A percentile compares a stretch with the other conserved stretches of the same genome.
phyloP scores from a whole-genome alignment of 2,113 vertebrate species.

The Pitta sordida region DNA sequence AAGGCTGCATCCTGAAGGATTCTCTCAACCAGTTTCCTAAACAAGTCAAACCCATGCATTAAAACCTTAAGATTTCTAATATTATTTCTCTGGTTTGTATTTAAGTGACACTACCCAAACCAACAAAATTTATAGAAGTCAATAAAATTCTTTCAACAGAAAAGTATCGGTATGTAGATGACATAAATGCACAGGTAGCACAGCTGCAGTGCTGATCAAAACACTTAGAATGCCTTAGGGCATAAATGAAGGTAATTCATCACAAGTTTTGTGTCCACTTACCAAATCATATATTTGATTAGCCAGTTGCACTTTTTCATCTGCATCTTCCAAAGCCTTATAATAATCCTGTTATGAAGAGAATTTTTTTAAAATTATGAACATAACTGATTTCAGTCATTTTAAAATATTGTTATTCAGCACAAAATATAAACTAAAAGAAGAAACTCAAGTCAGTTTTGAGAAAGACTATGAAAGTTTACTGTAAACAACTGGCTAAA shows the following conservation, averaged over 20 bases:
- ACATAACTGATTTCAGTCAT: background rate
- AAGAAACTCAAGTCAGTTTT: background rate
- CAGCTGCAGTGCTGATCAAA: background rate
- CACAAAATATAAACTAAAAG: background rate
- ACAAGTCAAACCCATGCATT: background rate
- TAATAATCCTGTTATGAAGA: constrained; percentile 88
- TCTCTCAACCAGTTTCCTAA: background rate
- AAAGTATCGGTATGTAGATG: background rate
- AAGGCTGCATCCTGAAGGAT: background rate
- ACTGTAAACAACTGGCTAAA: background rate
- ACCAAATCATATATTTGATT: constrained; percentile 99
- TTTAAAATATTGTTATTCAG: background rate
- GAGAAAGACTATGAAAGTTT: background rate
- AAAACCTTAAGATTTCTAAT: background rate
- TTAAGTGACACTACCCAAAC: background rate
- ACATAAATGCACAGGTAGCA: background rate
- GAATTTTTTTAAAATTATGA: background rate
- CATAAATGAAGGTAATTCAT: background rate
- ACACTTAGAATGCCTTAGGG: background rate
- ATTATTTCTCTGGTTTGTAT: background rate
- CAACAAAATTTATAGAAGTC: background rate
- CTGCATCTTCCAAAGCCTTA: constrained; percentile 97
- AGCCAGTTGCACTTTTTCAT: constrained; percentile 98
- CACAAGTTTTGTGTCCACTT: constrained; percentile 65
- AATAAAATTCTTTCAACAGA: background rate